These are phyloP conservation scores for Corythaixoides concolor DNA, from an alignment of 2,113 vertebrate species.

Conservation along the genomic window DNA sequence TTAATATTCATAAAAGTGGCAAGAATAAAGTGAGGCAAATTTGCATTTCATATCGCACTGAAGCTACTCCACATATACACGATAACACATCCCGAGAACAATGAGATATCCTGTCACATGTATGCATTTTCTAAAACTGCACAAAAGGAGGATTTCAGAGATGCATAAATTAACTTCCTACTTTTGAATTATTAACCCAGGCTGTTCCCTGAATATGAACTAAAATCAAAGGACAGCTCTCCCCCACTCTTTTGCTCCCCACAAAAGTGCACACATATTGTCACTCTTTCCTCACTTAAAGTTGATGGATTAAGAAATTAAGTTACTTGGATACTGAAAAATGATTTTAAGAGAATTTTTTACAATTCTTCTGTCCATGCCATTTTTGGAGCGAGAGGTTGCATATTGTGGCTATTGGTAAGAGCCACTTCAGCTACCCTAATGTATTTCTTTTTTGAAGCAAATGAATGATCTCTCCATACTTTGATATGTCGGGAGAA, in stretches of 20 bases:
- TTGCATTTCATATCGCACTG: constrained; percentile 64
- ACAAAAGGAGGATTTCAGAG: constrained; percentile 63
- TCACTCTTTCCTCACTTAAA: neutral
- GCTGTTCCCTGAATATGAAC: constrained; percentile 42
- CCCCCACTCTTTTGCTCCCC: neutral
- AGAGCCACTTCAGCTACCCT: neutral
- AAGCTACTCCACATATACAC: constrained; percentile 60
- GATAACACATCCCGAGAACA: constrained; percentile 63
- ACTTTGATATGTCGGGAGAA: neutral
- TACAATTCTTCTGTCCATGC: neutral
- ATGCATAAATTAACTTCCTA: constrained; percentile 69
- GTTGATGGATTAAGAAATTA: neutral
- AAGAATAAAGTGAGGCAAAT: constrained; percentile 69
- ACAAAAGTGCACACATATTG: neutral
- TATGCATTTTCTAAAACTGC: constrained; percentile 55
- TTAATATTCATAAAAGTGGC: constrained; percentile 73
- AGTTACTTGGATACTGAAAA: neutral
- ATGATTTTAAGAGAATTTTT: neutral
- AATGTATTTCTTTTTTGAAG: neutral
- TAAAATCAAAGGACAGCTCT: constrained; percentile 38
- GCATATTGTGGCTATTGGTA: neutral
- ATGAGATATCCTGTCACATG: constrained; percentile 65
- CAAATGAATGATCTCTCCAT: neutral
- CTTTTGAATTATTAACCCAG: constrained; percentile 65
- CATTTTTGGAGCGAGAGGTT: neutral